Evolutionary conservation across 2,888 invertebrate genomes (phyloP).

Genomic region (Eudemis profundana): DNA sequence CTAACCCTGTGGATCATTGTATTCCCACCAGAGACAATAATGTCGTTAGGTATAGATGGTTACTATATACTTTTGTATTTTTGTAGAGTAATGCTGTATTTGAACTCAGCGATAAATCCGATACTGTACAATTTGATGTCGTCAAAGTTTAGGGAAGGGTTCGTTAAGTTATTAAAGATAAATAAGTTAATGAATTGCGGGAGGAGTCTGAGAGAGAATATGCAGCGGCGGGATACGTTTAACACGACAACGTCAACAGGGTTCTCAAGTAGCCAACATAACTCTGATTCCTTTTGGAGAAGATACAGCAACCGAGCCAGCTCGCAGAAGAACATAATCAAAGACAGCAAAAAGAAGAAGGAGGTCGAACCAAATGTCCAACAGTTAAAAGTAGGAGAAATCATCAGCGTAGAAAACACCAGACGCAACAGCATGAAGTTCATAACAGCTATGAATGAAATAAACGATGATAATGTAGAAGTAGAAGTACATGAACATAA

Average conservation of each 20-base stretch:
- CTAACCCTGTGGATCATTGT: conserved; percentile 95
- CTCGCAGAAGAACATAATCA: conserved; percentile 71
- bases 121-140: conserved; percentile 96
- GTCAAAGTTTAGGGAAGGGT: conserved; percentile 94
- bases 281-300: conserved; percentile 87
- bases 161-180: conserved; percentile 87
- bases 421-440: conserved; percentile 81
- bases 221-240: conserved; percentile 88
- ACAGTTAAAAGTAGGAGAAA: conserved; percentile 75
- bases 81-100: conserved; percentile 94
- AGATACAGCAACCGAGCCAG: conserved; percentile 84
- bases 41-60: conserved; percentile 90
- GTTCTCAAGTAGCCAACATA: conserved; percentile 85
- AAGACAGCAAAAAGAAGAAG: conserved; percentile 74
- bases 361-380: conserved; percentile 61
- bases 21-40: conserved; percentile 88
- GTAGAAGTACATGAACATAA: conserved; percentile 51
- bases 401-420: conserved; percentile 76
- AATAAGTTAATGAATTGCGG: conserved; percentile 78
- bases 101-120: conserved; percentile 96
- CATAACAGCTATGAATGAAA: conserved; percentile 73
- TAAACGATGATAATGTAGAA: conserved; percentile 58
- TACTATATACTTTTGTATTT: conserved; percentile 94
- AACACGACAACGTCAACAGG: conserved; percentile 87
- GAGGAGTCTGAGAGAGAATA: conserved; percentile 77